Evolutionary conservation across 2,797 vertebrate species (phyloP).

Genomic region (Macroramphosus scolopax): DNA sequence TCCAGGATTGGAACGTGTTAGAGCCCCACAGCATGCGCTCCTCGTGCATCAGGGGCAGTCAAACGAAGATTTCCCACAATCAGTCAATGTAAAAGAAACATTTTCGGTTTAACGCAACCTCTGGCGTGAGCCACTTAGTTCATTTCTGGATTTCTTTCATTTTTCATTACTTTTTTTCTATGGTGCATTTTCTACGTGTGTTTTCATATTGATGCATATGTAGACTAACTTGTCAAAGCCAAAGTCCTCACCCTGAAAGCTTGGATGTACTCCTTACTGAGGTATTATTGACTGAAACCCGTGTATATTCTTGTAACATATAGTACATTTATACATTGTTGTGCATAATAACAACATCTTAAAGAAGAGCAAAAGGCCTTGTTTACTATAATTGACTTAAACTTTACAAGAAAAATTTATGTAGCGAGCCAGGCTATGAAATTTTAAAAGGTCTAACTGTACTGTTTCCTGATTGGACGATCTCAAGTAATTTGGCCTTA

Average conservation of each 20-base stretch:
- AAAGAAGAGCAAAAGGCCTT: slow-evolving; percentile 60
- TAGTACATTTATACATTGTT: slow-evolving; percentile 77
- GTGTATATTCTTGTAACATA: slow-evolving; percentile 83
- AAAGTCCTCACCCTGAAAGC: slow-evolving; percentile 81
- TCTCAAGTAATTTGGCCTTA: slow-evolving; percentile 74
- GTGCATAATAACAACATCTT: slow-evolving; percentile 78
- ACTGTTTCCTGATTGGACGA: slow-evolving; percentile 54
- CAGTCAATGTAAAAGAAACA: no score
- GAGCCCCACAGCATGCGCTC: no score
- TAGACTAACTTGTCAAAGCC: slow-evolving; percentile 81
- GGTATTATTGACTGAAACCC: slow-evolving; percentile 74
- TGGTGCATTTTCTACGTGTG: slow-evolving; percentile 64
- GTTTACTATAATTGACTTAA: slow-evolving; percentile 77
- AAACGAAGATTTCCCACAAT: no score
- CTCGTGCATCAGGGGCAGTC: no score
- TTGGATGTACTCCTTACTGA: slow-evolving; percentile 78
- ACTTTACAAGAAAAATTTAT: slow-evolving; percentile 59
- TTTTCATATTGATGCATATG: slow-evolving; percentile 71
- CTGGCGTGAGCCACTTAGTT: slow-evolving; percentile 54
- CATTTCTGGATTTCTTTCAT: slow-evolving; percentile 37
- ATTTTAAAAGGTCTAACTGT: slow-evolving; percentile 2
- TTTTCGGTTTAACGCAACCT: no score
- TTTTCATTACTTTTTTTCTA: slow-evolving; percentile 36
- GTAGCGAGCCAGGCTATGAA: slow-evolving; percentile 61
- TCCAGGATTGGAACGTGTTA: no score